Evolutionary conservation across 2,888 invertebrate genomes (phyloP).

Genomic region (Masnerella sp.): DNA sequence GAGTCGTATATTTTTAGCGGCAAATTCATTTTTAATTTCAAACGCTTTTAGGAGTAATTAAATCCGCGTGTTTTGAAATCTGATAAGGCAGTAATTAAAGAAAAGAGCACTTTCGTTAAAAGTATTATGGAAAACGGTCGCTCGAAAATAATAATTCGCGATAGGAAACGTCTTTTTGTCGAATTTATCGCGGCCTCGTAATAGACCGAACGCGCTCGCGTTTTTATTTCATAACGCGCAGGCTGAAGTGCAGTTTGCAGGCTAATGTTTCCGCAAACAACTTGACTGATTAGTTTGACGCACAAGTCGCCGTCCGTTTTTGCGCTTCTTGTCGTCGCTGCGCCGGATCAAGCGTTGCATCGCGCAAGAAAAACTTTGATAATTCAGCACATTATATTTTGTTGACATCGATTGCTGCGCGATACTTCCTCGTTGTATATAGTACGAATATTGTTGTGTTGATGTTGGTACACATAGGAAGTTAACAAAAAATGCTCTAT

Average conservation of each 20-base stretch:
- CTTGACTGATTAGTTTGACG: constrained; percentile 31
- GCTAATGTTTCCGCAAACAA: constrained; percentile 37
- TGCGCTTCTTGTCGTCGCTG: constrained; percentile 30
- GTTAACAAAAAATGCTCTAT: constrained; percentile 25
- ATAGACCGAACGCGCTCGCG: constrained; percentile 8
- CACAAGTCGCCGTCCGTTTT: constrained; percentile 26
- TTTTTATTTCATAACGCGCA: constrained; percentile 10
- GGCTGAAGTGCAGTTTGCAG: constrained; percentile 7
- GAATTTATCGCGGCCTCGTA: background rate
- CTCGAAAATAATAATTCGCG: background rate
- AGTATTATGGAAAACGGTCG: background rate
- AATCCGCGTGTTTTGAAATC: background rate
- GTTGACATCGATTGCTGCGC: constrained; percentile 22
- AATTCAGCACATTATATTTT: constrained; percentile 34
- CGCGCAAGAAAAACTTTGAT: constrained; percentile 33
- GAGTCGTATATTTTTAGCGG: no score
- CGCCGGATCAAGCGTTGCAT: constrained; percentile 2
- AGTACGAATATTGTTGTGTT: constrained; percentile 6
- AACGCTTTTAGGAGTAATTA: background rate
- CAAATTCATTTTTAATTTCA: no score
- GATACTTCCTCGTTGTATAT: constrained; percentile 23
- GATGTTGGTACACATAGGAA: constrained; percentile 1
- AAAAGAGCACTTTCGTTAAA: no score
- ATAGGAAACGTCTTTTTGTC: background rate
- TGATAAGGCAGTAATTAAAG: no score